phyloP scores from a whole-genome alignment of 2,888 invertebrate species.

The Torymus texanus region DNA sequence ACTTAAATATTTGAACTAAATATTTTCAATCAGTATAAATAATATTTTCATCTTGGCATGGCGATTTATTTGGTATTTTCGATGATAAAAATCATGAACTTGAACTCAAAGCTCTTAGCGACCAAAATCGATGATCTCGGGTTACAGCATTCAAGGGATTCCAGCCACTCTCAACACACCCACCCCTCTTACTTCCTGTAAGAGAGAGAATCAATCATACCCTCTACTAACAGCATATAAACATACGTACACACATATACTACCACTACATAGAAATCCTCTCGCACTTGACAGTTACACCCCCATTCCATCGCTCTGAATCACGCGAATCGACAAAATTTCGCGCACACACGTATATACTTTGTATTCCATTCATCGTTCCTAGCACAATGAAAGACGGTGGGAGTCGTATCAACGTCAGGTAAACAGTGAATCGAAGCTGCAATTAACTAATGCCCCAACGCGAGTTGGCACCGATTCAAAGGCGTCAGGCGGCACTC shows the following conservation, averaged over 20 bases:
- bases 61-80: too few relatives aligned
- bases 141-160: slow-evolving; percentile 43
- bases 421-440: slow-evolving; percentile 1
- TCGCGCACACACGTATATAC: too few relatives aligned
- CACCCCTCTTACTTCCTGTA: slow-evolving; percentile 17
- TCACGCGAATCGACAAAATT: too few relatives aligned
- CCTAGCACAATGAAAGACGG: not conserved
- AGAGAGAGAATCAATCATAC: slow-evolving; percentile 49
- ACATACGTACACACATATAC: too few relatives aligned
- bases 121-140: slow-evolving; percentile 33
- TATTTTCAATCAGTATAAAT: too few relatives aligned
- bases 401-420: not conserved
- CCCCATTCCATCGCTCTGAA: too few relatives aligned
- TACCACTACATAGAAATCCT: too few relatives aligned
- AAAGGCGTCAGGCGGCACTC: slow-evolving; percentile 64
- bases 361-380: too few relatives aligned
- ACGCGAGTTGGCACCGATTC: slow-evolving; percentile 71
- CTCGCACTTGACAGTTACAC: too few relatives aligned
- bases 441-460: slow-evolving; percentile 66
- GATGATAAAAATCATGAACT: not conserved
- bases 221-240: not conserved
- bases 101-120: too few relatives aligned
- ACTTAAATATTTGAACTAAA: too few relatives aligned
- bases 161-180: not conserved
- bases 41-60: too few relatives aligned